Conservation (phyloP, 2,113 vertebrate species). For the Lepus europaeus region DNA sequence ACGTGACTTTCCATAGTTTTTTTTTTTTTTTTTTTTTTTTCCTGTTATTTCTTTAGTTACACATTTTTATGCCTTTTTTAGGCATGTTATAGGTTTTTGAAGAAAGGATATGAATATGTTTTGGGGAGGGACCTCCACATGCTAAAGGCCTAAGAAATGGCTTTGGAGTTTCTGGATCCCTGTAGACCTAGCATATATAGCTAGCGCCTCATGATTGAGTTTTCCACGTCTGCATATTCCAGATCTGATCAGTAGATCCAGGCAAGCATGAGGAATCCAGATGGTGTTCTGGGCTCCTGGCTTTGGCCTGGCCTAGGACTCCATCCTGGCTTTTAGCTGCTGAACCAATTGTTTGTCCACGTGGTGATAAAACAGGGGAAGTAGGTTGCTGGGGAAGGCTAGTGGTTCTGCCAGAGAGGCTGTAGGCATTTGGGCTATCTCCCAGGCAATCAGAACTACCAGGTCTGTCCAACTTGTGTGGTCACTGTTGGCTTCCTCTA, state of each 20-base stretch:
- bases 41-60: slow-evolving; percentile 56
- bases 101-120: slow-evolving; percentile 49
- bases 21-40: too few relatives aligned
- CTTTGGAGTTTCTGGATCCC: slow-evolving; percentile 61
- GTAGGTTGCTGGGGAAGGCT: slow-evolving; percentile 94
- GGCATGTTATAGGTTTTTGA: slow-evolving; percentile 50
- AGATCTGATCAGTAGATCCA: slow-evolving; percentile 53
- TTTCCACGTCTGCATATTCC: neutral
- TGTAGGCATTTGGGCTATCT: slow-evolving; percentile 91
- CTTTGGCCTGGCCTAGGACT: slow-evolving; percentile 63
- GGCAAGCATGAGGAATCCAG: neutral
- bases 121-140: neutral
- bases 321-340: slow-evolving; percentile 94
- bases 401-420: slow-evolving; percentile 94
- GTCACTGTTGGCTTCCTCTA: slow-evolving; percentile 90
- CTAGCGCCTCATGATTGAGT: slow-evolving; percentile 25
- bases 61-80: slow-evolving; percentile 42
- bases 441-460: slow-evolving; percentile 93
- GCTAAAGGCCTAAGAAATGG: slow-evolving; percentile 6
- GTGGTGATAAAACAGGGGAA: slow-evolving; percentile 96
- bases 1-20: slow-evolving; percentile 14
- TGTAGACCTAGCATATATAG: neutral
- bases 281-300: too few relatives aligned
- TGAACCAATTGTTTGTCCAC: slow-evolving; percentile 94
- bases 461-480: slow-evolving; percentile 93